Base-by-base conservation (phyloP, 2,888 invertebrate species). In the Synergus japonicus region DNA sequence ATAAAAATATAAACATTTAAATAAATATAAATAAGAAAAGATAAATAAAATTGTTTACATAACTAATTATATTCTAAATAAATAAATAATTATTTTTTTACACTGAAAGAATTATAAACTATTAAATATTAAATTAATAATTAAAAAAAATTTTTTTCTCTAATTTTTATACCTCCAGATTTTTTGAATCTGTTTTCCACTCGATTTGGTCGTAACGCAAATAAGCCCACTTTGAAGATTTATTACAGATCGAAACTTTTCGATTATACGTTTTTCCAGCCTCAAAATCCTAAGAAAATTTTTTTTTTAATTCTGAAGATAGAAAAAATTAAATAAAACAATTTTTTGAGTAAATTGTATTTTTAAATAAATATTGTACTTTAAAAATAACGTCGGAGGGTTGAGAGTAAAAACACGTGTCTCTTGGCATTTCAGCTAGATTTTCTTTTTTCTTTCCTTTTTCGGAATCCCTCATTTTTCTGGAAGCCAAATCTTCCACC, bases 211-310 rank as follows among this genome's bases (percentile, higher is more conserved):
- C 69, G 66, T 79, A 86, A 58, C 86, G 81, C 12, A 86, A 18
- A 37, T 86, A 86, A n/a, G 86, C 85, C 79, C 84, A 85, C 15
- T 76, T 78, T 4, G 69, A 22, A 37, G 80, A 77, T 69, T 83
- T 86, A 58, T 86, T 86, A 0, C 64, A 63, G 18, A 86, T 82
- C n/a, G 43, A 10, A 1, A 86, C 66, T 69, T 67, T 84, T 13
- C 81, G 81, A 9, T n/a, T 43, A n/a, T 86, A 78, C 8, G 67
- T n/a, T 13, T 63, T 78, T 15, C 81, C 69, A n/a, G 83, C 80
- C 58, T 63, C 76, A 80, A 84, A 81, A 54, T 81, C 54, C 44
- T 76, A 77, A 80, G 18, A 3, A 60, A 60, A 22, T 3, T 15
- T 4, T 49, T 8, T n/a, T 54, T 54, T 2, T 8, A n/a, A 2